Percentiles rank a stretch among this genome's conserved stretches.
These are phyloP conservation scores for Fundulus diaphanus DNA, from an alignment of 2,797 vertebrate species.

Conservation along the genomic window DNA sequence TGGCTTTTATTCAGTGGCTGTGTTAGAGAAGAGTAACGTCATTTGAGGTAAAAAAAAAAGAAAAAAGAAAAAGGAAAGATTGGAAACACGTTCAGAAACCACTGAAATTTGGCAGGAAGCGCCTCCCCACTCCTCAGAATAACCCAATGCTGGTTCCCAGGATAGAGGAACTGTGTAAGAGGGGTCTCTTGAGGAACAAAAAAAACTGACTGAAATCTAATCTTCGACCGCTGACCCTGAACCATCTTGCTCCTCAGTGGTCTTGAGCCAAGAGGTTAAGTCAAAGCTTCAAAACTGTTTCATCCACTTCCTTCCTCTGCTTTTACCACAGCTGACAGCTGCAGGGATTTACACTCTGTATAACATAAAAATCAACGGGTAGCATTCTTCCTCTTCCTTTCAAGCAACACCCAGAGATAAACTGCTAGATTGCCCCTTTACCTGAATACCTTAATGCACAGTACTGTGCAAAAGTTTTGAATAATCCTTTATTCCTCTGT, in stretches of 20 bases:
- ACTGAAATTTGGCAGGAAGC: not conserved
- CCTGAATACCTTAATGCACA: not conserved
- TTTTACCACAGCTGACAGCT: not conserved
- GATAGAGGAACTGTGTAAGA: not conserved
- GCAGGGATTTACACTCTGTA: not conserved
- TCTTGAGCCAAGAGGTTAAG: not conserved
- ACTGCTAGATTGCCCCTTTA: not conserved
- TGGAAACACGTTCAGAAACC: not conserved
- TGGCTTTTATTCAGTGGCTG: not conserved
- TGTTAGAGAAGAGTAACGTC: not conserved
- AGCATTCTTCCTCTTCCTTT: not conserved
- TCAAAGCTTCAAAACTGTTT: not conserved
- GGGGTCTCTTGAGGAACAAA: not conserved
- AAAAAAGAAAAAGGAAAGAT: too few relatives aligned
- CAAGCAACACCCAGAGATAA: not conserved
- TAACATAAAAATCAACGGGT: not conserved
- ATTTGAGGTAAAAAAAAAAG: not conserved
- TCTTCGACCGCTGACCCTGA: slow-evolving; percentile 1
- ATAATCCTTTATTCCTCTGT: not conserved
- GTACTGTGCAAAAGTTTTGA: not conserved
- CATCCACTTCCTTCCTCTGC: not conserved
- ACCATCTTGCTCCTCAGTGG: not conserved
- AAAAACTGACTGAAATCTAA: not conserved
- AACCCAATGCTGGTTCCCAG: not conserved
- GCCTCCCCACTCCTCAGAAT: not conserved